phyloP scores from a whole-genome alignment of 2,888 invertebrate species.

The Esperia sulphurella region DNA sequence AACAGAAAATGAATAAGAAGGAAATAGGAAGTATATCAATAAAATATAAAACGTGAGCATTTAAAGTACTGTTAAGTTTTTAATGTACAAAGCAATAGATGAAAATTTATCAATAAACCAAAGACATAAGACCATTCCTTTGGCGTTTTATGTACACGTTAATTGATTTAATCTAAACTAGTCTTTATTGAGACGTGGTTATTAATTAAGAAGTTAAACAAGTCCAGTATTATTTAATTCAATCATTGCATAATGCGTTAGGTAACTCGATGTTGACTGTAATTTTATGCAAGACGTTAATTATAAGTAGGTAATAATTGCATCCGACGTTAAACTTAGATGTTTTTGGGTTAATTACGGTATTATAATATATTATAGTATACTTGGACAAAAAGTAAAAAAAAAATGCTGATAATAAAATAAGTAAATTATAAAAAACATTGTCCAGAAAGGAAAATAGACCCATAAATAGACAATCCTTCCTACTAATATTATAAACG shows the following conservation, averaged over 20 bases:
- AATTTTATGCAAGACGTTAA: conserved; percentile 6
- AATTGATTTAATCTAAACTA: conserved; percentile 13
- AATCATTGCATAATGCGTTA: conserved; percentile 6
- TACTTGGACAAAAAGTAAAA: too few species aligned
- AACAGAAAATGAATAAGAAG: too few species aligned
- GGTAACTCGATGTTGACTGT: conserved; percentile 3
- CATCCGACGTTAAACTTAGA: neutral
- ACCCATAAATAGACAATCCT: too few species aligned
- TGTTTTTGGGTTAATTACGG: neutral
- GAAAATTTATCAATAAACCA: too few species aligned
- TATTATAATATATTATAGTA: too few species aligned
- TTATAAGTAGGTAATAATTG: neutral
- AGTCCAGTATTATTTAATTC: conserved; percentile 7
- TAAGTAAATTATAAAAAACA: too few species aligned
- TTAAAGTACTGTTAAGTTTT: too few species aligned
- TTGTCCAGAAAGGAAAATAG: too few species aligned
- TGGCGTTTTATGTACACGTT: conserved; percentile 1
- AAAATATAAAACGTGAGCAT: too few species aligned
- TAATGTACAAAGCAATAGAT: too few species aligned
- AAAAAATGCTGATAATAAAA: too few species aligned
- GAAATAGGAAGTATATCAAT: too few species aligned
- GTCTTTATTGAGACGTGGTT: conserved; percentile 18
- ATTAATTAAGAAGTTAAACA: conserved; percentile 21
- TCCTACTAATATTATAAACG: neutral
- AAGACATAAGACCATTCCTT: neutral